Base-by-base conservation (phyloP, 2,113 vertebrate species). In the Drymodes brunneopygia region DNA sequence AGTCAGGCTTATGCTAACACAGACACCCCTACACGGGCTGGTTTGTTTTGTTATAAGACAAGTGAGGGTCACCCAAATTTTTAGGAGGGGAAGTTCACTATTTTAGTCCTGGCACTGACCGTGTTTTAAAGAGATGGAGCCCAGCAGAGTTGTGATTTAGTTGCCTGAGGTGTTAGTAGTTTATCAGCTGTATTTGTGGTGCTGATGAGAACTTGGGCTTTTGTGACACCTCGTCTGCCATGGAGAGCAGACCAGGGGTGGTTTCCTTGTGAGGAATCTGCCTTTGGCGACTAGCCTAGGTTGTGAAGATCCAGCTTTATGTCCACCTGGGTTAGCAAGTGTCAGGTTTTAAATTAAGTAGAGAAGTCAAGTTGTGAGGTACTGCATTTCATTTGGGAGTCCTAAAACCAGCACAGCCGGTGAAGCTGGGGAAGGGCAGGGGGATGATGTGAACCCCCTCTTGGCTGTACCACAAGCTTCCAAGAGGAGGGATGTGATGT, bases 11-110 rank as follows among this genome's bases (percentile, higher is more conserved):
- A 31, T 22, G 42, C 70, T 79, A 92, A 82, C 70, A 60, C 3
- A 1, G 4, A 4, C 40, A 51, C 48, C 27, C 57, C 10, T 42
- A 14, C 3, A 0, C 27, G 4, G 22, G 6, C 15, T 18, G 28
- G 33, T 42, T 90, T 90, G 24, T 61, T 83, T 77, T 70, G 15
- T 51, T 74, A 14, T 10, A 67, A 84, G 40, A 31, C 6, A 31
- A 80, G 29, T 8, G 19, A 86, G 35, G 31, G 31, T 75, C 35
- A 67, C 44, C 12, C 42, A 61, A 18, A 89, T 36, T 53, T 95
- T 69, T 48, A 57, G 31, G 25, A 33, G 33, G 21, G 20, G 14
- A 70, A 42, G 15, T 78, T 88, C 47, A n/a, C n/a, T 56, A 23
- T 38, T 61, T 69, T 60, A 36, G 25, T 67, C 15, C 28, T 74